These are phyloP conservation scores for Tachystola acroxantha DNA, from an alignment of 2,888 invertebrate species.

Conservation along the genomic window DNA sequence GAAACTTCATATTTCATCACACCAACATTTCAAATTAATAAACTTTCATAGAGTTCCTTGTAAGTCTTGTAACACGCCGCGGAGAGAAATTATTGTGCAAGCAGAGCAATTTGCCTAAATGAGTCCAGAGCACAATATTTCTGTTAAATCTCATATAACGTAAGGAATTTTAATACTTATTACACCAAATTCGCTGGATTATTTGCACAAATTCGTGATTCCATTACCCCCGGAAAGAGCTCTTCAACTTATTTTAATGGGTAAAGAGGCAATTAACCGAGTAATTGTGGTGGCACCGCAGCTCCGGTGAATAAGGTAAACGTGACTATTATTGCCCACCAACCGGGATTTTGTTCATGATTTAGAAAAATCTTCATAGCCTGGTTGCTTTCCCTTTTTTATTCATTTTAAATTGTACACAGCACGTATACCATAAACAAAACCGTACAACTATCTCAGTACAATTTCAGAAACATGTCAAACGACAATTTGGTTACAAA, in stretches of 20 bases:
- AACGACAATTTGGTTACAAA: too few relatives aligned
- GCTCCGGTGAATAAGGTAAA: slow-evolving; percentile 14
- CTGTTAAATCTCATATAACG: not conserved
- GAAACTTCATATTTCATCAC: not conserved
- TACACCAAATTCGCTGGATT: not conserved
- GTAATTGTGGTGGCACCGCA: slow-evolving; percentile 19
- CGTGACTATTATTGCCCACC: too few relatives aligned
- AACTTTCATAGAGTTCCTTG: not conserved
- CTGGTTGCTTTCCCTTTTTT: too few relatives aligned
- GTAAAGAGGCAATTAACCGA: slow-evolving; percentile 30
- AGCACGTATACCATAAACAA: too few relatives aligned
- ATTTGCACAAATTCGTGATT: slow-evolving; percentile 7
- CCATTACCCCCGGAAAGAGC: slow-evolving; percentile 12
- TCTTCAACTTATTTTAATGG: slow-evolving; percentile 23
- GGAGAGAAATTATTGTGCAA: not conserved
- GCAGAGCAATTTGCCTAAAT: too few relatives aligned
- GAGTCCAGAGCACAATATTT: not conserved
- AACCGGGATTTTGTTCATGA: too few relatives aligned
- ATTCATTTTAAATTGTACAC: too few relatives aligned
- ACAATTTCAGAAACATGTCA: too few relatives aligned
- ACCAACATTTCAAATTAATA: not conserved
- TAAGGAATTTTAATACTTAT: slow-evolving; percentile 1
- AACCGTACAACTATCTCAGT: too few relatives aligned
- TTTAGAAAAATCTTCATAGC: too few relatives aligned
- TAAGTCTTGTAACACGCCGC: not conserved